Evolutionary conservation across 2,113 vertebrate genomes (phyloP).

Genomic region (Thinocorus orbignyianus): DNA sequence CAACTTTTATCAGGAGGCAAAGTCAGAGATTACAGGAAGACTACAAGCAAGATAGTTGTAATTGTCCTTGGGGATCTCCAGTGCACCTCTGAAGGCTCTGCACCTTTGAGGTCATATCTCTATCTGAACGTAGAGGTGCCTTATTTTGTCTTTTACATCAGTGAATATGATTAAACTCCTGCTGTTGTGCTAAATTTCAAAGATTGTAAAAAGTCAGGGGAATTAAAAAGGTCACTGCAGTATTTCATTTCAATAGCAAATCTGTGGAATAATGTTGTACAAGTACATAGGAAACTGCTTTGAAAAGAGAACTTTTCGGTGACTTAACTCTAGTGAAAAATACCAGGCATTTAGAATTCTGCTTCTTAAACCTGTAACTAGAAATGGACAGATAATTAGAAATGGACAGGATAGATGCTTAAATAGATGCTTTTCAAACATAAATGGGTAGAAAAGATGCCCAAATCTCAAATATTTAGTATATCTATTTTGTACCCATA

Average conservation of each 20-base stretch:
- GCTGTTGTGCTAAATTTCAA: conserved; percentile 80
- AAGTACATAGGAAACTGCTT: conserved; percentile 47
- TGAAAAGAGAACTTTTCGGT: conserved; percentile 37
- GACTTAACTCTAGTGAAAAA: conserved; percentile 44
- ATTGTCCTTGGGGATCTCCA: conserved; percentile 27
- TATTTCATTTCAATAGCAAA: conserved; percentile 78
- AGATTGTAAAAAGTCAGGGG: conserved; percentile 79
- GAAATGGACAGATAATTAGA: not conserved
- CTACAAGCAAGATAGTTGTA: not conserved
- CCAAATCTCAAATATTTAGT: not conserved
- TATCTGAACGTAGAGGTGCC: conserved; percentile 70
- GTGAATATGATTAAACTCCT: conserved; percentile 78
- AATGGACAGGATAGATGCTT: not conserved
- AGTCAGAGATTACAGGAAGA: not conserved
- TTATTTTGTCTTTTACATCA: conserved; percentile 77
- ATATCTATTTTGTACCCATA: not conserved
- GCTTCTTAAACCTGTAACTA: not conserved
- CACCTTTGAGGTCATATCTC: conserved; percentile 67
- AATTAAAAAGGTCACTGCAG: conserved; percentile 78
- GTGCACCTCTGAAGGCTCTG: conserved; percentile 26
- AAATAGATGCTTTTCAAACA: not conserved
- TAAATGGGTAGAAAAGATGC: not conserved
- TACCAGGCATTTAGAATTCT: not conserved
- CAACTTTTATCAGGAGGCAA: not conserved
- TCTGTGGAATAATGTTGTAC: conserved; percentile 67